Evolutionary conservation across 2,797 vertebrate species (phyloP).

Genomic region (Spea hammondii): DNA sequence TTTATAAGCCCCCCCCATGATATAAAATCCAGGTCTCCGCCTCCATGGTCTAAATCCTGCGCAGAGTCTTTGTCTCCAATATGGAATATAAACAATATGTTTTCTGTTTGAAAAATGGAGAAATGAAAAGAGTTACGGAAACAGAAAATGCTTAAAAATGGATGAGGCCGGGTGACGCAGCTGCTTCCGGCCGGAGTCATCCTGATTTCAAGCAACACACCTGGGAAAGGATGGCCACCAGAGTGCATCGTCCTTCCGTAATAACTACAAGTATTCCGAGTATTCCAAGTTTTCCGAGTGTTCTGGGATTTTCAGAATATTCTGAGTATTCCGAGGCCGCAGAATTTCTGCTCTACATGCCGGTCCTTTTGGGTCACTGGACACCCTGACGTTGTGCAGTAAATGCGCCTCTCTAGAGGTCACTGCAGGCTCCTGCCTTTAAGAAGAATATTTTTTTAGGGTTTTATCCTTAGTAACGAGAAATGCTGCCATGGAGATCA

Average conservation of each 20-base stretch:
- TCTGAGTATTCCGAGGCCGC: slow-evolving; percentile 39
- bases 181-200: slow-evolving; percentile 57
- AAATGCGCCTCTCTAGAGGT: slow-evolving; percentile 55
- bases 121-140: slow-evolving; percentile 17
- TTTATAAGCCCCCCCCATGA: no score
- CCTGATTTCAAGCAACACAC: slow-evolving; percentile 58
- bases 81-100: slow-evolving; percentile 17
- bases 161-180: slow-evolving; percentile 50
- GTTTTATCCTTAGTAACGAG: no score
- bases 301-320: no score
- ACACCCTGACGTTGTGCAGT: slow-evolving; percentile 16
- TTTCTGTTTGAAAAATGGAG: slow-evolving; percentile 3
- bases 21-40: no score
- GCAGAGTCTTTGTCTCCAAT: no score
- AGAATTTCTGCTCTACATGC: slow-evolving; percentile 38
- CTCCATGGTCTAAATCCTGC: no score
- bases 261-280: slow-evolving; percentile 51
- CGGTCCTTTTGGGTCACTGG: slow-evolving; percentile 23
- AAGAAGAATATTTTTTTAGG: no score
- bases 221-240: slow-evolving; percentile 58
- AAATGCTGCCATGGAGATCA: no score
- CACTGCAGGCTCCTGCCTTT: slow-evolving; percentile 30
- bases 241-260: slow-evolving; percentile 53
- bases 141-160: slow-evolving; percentile 35
- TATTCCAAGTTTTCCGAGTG: no score